A percentile compares a stretch with the other conserved stretches of the same genome.
Conservation (phyloP, 2,888 invertebrate genomes). For the Mimumesa dahlbomi region DNA sequence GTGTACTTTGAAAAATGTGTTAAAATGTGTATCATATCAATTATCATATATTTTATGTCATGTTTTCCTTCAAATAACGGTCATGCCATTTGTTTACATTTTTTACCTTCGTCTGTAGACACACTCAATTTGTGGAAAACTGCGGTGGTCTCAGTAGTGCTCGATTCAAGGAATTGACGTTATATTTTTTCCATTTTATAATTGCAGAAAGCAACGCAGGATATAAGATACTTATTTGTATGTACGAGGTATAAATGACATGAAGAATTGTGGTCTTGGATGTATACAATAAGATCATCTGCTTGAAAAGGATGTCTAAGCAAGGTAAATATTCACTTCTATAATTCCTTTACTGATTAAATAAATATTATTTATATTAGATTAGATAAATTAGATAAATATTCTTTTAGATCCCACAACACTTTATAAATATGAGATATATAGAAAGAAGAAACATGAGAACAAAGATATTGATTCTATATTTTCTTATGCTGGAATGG, state of each 20-base stretch:
- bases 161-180: no score
- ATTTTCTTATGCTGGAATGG: background rate
- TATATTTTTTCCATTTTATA: no score
- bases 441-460: background rate
- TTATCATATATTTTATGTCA: background rate
- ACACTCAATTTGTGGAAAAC: background rate
- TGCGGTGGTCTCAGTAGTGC: background rate
- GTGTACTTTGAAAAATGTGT: background rate
- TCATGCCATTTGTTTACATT: constrained; percentile 28
- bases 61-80: background rate
- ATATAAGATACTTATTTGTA: no score
- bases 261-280: no score
- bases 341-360: background rate
- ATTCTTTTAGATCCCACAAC: background rate
- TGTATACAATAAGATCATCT: background rate
- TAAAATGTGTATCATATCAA: background rate
- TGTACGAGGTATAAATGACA: no score
- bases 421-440: background rate
- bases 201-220: no score
- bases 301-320: constrained; percentile 3
- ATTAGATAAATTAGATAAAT: no score
- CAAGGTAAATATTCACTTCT: background rate
- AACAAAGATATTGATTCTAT: background rate
- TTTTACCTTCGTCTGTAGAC: background rate
- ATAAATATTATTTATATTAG: no score